Evolutionary conservation across 1,140 invertebrate species (phyloP).

Genomic region (Drepana arcuata): DNA sequence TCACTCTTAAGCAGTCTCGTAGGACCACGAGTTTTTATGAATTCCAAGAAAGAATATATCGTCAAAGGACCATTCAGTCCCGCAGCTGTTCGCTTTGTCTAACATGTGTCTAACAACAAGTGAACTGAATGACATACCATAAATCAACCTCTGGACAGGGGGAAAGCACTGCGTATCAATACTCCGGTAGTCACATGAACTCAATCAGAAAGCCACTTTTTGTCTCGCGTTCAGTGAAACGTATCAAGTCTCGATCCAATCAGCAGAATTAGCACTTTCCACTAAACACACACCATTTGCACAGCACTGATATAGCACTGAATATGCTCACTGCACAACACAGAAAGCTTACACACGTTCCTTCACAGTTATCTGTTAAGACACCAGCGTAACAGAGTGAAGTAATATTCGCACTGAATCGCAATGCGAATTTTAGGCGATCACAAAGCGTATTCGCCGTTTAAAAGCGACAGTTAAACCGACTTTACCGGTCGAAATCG

Average conservation of each 20-base stretch:
- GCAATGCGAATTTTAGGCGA: constrained; percentile 55
- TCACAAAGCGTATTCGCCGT: constrained; percentile 31
- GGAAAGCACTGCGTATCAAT: constrained; percentile 35
- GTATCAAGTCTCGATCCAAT: constrained; percentile 33
- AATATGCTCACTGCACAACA: constrained; percentile 46
- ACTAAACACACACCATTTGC: constrained; percentile 45
- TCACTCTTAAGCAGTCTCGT: too few species aligned
- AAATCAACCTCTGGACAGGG: constrained; percentile 35
- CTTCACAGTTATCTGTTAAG: constrained; percentile 63
- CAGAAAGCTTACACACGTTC: constrained; percentile 57
- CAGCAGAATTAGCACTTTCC: constrained; percentile 47
- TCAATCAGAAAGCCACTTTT: constrained; percentile 44
- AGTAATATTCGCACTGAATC: constrained; percentile 50
- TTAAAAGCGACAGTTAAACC: constrained; percentile 56
- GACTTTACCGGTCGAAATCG: constrained; percentile 57
- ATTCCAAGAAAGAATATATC: too few species aligned
- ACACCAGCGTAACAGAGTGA: constrained; percentile 50
- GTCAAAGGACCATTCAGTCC: too few species aligned
- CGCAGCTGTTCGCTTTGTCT: too few species aligned
- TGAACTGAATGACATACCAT: constrained; percentile 39
- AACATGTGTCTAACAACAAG: constrained; percentile 10
- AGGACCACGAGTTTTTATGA: too few species aligned
- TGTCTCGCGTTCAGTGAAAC: constrained; percentile 43
- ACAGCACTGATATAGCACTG: constrained; percentile 52
- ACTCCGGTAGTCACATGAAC: constrained; percentile 38